phyloP scores from a whole-genome alignment of 1,140 invertebrate genomes.

The Potamilus streckersoni region DNA sequence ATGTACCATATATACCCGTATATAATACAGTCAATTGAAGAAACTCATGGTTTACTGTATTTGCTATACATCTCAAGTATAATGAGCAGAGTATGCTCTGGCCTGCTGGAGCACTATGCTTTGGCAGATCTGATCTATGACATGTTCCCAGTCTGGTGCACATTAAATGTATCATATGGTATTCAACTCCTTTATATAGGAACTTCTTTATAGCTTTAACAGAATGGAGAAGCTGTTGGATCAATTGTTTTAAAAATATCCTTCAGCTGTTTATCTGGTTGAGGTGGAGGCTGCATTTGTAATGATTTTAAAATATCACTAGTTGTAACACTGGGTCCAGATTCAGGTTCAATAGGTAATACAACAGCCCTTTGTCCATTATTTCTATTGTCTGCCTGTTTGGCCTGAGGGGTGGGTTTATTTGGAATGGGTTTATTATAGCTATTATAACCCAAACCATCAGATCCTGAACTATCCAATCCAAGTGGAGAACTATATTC shows the following conservation, averaged over 20 bases:
- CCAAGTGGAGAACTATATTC: conserved; percentile 62
- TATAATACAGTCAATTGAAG: no score
- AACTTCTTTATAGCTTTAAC: conserved; percentile 34
- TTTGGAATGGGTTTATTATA: conserved; percentile 40
- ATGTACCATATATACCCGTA: no score
- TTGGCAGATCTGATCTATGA: no score
- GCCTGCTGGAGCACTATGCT: no score
- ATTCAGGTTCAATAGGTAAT: not conserved
- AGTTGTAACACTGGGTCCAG: conserved; percentile 14
- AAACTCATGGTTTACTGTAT: no score
- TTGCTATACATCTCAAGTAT: no score
- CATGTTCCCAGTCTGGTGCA: no score
- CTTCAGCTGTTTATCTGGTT: conserved; percentile 55
- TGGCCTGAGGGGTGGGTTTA: conserved; percentile 23
- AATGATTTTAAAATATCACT: conserved; percentile 33
- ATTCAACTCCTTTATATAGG: no score
- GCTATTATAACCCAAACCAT: conserved; percentile 51
- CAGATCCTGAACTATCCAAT: conserved; percentile 31
- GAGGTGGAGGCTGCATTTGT: conserved; percentile 35
- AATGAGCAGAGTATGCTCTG: no score
- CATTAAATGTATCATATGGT: no score
- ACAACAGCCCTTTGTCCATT: not conserved
- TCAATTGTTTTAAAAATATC: conserved; percentile 66
- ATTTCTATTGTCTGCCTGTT: conserved; percentile 10
- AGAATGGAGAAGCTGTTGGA: conserved; percentile 67